phyloP scores from a whole-genome alignment of 2,113 vertebrate species.

The Chiloscyllium plagiosum region DNA sequence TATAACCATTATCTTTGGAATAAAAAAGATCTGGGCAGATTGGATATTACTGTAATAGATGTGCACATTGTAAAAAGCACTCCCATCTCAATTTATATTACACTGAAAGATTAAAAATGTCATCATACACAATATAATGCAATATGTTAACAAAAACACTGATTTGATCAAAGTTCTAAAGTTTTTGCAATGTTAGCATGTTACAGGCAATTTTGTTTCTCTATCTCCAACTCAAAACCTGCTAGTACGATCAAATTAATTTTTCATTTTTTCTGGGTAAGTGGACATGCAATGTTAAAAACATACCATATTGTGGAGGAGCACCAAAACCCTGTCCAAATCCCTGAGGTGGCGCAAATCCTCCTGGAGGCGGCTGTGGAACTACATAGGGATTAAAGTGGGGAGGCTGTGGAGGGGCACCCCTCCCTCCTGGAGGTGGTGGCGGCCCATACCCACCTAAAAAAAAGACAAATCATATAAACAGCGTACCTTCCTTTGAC shows the following conservation, averaged over 20 bases:
- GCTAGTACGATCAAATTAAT: neutral
- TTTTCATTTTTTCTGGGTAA: too few relatives aligned
- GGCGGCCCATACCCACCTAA: slow-evolving; percentile 84
- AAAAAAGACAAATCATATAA: slow-evolving; percentile 39
- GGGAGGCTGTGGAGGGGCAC: slow-evolving; percentile 80
- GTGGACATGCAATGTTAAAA: neutral
- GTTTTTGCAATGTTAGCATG: neutral
- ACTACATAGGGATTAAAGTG: slow-evolving; percentile 93
- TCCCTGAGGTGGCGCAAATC: slow-evolving; percentile 89
- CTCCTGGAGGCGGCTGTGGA: slow-evolving; percentile 71
- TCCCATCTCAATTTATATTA: neutral
- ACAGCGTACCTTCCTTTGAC: too few relatives aligned
- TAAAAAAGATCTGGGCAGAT: neutral
- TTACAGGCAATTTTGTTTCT: neutral
- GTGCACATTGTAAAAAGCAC: neutral
- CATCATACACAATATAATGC: neutral
- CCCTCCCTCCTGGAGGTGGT: slow-evolving; percentile 74
- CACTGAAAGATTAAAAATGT: neutral
- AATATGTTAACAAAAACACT: neutral
- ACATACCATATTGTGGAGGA: slow-evolving; percentile 93
- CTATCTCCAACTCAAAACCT: neutral
- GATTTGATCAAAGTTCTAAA: neutral
- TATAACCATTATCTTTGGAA: neutral
- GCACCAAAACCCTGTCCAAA: slow-evolving; percentile 90
- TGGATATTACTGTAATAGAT: neutral